These are phyloP conservation scores for Umimayanthus kanabou DNA, from an alignment of 92 coral and sea anemone species.

Conservation along the genomic window DNA sequence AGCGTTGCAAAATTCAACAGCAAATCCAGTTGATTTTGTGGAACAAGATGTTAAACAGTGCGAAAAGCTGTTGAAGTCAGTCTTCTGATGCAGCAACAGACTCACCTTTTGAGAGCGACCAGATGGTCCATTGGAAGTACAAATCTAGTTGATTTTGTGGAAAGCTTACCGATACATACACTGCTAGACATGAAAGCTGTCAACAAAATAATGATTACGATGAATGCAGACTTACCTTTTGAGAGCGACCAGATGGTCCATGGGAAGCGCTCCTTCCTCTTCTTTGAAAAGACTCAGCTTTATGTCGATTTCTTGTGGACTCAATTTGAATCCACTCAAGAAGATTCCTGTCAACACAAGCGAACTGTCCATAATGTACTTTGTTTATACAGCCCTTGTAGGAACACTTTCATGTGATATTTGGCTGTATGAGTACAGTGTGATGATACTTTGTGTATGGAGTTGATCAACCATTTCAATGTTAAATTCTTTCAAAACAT, in stretches of 20 bases:
- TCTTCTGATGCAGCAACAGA: too few species aligned
- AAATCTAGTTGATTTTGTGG: too few species aligned
- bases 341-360: conserved; percentile 72
- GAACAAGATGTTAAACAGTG: too few species aligned
- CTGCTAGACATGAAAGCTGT: too few species aligned
- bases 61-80: too few species aligned
- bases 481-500: too few species aligned
- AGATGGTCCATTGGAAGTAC: conserved; percentile 84
- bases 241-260: conserved; percentile 92
- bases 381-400: neutral
- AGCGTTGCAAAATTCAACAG: too few species aligned
- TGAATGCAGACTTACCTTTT: conserved; percentile 26
- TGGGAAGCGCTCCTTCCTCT: conserved; percentile 90
- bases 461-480: too few species aligned
- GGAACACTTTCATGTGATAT: neutral
- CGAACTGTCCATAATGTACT: neutral
- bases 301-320: conserved; percentile 77
- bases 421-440: too few species aligned
- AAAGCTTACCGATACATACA: too few species aligned
- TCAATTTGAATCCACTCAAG: conserved; percentile 89
- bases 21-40: too few species aligned
- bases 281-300: conserved; percentile 82
- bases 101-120: conserved; percentile 91
- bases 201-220: too few species aligned
- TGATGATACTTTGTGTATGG: neutral